These are phyloP conservation scores for Nothoprocta perdicaria DNA, from an alignment of 2,113 vertebrate species.

Conservation along the genomic window DNA sequence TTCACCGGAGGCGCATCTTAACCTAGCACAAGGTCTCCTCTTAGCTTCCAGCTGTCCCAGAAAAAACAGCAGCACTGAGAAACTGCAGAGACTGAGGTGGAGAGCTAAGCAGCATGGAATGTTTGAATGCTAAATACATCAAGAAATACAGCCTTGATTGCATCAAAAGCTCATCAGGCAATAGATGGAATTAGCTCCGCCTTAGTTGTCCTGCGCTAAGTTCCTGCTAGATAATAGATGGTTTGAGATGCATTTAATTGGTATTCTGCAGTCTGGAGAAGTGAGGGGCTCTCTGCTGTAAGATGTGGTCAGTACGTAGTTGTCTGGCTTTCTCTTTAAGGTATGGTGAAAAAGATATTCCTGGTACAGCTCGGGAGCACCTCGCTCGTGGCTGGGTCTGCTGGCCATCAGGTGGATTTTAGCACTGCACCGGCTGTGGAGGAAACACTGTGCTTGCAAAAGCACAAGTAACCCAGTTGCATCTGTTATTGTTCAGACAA, in stretches of 20 bases:
- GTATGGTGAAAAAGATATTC: conserved; percentile 27
- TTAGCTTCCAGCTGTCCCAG: neutral
- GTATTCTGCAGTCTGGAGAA: neutral
- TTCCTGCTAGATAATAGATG: neutral
- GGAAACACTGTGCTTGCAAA: conserved; percentile 35
- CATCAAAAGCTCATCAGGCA: neutral
- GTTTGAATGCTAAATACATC: conserved; percentile 42
- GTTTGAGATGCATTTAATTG: neutral
- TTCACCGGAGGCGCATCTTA: conserved; percentile 20
- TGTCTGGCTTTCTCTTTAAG: conserved; percentile 35
- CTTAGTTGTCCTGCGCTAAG: neutral
- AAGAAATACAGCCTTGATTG: conserved; percentile 35
- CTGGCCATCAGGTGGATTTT: conserved; percentile 55
- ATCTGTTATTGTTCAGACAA: conserved; percentile 31
- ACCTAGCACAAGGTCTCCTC: neutral
- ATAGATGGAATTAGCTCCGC: neutral
- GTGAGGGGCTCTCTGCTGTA: neutral
- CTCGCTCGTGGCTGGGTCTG: conserved; percentile 36
- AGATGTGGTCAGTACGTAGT: neutral
- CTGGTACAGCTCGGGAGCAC: conserved; percentile 14
- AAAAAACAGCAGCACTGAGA: neutral
- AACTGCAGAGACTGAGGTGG: conserved; percentile 12
- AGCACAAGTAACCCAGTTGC: conserved; percentile 22
- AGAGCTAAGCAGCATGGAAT: conserved; percentile 3
- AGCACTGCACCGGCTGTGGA: conserved; percentile 22